A percentile compares a stretch with the other conserved stretches of the same genome.
Evolutionary conservation across 2,113 vertebrate species (phyloP).

Genomic region (Notechis scutatus): DNA sequence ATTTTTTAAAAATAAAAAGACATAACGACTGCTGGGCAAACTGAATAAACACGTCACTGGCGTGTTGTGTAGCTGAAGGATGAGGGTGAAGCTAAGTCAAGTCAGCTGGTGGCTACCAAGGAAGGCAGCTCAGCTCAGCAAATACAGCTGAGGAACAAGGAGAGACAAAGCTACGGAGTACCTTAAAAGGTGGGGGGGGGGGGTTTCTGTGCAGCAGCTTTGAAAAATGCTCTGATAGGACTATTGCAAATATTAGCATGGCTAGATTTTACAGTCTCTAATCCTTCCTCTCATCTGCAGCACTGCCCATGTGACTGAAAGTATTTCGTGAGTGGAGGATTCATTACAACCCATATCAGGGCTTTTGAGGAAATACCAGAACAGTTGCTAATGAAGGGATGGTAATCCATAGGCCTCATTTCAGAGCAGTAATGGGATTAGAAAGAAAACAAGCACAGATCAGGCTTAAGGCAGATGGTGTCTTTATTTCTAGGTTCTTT

Average conservation of each 20-base stretch:
- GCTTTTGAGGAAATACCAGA: slow-evolving; percentile 47
- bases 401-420: slow-evolving; percentile 43
- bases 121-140: neutral
- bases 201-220: neutral
- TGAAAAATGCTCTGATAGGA: neutral
- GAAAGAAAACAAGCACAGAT: slow-evolving; percentile 45
- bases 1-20: neutral
- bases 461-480: slow-evolving; percentile 49
- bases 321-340: slow-evolving; percentile 33
- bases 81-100: neutral
- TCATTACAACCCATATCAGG: slow-evolving; percentile 48
- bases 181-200: neutral
- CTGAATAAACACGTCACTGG: neutral
- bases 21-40: neutral
- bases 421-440: slow-evolving; percentile 55
- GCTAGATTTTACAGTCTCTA: slow-evolving; percentile 23
- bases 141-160: neutral
- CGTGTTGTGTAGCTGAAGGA: neutral
- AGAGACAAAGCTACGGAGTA: neutral
- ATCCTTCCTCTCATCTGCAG: neutral
- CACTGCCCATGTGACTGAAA: slow-evolving; percentile 38
- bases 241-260: slow-evolving; percentile 26
- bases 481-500: slow-evolving; percentile 42
- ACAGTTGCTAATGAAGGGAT: slow-evolving; percentile 50
- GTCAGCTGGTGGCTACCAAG: neutral